Percentiles rank a stretch among this genome's conserved stretches.
Conservation (phyloP, 2,113 vertebrate species). For the Numida meleagris region DNA sequence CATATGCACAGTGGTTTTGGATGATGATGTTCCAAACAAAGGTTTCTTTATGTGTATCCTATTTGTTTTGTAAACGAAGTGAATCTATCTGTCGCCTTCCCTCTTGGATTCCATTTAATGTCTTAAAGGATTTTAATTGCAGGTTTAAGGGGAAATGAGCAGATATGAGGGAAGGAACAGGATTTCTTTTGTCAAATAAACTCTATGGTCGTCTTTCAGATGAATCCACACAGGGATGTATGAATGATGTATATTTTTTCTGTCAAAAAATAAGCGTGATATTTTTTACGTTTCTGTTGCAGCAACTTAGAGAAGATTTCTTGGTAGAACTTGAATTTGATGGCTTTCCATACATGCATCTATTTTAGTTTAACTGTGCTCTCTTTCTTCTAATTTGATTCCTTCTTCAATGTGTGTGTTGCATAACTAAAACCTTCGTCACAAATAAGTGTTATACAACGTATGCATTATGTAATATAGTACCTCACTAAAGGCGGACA, state of each 20-base stretch:
- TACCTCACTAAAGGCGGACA: background rate
- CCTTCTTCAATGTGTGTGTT: background rate
- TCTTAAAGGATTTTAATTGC: background rate
- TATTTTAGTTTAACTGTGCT: background rate
- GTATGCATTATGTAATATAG: background rate
- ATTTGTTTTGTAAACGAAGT: background rate
- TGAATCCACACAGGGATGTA: background rate
- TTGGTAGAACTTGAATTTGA: background rate
- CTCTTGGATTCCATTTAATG: too few species aligned
- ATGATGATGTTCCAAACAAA: background rate
- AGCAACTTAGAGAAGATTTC: background rate
- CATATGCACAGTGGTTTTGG: background rate
- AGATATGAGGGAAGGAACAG: background rate
- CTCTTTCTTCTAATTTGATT: background rate
- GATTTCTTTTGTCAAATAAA: background rate
- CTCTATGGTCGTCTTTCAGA: background rate
- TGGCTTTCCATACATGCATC: background rate
- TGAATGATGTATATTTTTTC: constrained; percentile 5
- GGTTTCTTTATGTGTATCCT: background rate
- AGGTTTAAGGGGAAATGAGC: background rate
- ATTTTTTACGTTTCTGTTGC: background rate
- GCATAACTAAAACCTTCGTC: background rate
- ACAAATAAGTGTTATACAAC: background rate
- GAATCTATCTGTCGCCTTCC: background rate
- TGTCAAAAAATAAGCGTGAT: background rate